phyloP scores from a whole-genome alignment of 2,113 vertebrate species.

The Drymodes brunneopygia region DNA sequence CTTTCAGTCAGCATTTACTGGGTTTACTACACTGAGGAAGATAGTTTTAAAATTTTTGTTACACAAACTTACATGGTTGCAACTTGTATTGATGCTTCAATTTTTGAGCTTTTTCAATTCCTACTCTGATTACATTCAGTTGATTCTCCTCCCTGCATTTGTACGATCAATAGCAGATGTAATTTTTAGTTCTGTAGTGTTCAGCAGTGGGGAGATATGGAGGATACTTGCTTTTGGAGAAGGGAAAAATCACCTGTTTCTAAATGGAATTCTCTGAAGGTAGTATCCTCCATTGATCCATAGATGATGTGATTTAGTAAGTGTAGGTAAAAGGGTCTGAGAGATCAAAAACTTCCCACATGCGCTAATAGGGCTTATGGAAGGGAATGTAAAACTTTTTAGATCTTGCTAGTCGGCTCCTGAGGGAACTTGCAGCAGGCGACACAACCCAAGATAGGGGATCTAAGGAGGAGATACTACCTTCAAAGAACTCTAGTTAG shows the following conservation, averaged over 20 bases:
- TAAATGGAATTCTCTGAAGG: constrained; percentile 73
- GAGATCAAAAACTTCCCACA: constrained; percentile 57
- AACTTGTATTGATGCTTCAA: constrained; percentile 11
- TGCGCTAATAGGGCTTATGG: constrained; percentile 77
- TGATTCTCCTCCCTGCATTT: constrained; percentile 50
- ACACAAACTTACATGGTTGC: neutral
- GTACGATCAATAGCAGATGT: neutral
- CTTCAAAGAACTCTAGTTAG: constrained; percentile 77
- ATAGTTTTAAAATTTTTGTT: constrained; percentile 6
- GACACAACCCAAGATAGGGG: constrained; percentile 78
- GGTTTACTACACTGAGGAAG: neutral
- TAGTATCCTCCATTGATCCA: constrained; percentile 67
- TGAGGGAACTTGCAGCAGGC: constrained; percentile 73
- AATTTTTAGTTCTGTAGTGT: constrained; percentile 40
- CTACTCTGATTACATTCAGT: constrained; percentile 15
- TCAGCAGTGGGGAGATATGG: constrained; percentile 60
- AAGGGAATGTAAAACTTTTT: constrained; percentile 71
- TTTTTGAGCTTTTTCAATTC: constrained; percentile 35
- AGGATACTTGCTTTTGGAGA: constrained; percentile 75
- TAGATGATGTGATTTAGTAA: neutral
- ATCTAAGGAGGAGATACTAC: constrained; percentile 81
- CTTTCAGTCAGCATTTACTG: neutral
- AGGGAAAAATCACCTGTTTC: constrained; percentile 66
- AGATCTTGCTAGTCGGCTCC: constrained; percentile 72
- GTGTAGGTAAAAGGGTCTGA: constrained; percentile 30